These are phyloP conservation scores for Microchirus variegatus DNA, from an alignment of 2,797 vertebrate genomes.

Conservation along the genomic window DNA sequence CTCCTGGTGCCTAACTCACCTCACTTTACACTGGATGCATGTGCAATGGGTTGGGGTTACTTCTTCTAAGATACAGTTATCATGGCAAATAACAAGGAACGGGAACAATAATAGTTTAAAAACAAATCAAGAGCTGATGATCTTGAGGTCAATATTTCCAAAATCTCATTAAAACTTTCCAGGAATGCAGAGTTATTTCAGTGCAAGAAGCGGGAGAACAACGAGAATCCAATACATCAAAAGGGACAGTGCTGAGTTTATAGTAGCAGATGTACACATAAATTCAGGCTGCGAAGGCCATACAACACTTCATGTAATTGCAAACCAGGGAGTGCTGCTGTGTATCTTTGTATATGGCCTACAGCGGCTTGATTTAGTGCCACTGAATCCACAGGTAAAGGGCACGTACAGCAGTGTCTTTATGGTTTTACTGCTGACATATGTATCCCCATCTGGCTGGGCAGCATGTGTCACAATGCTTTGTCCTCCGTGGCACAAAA, in stretches of 20 bases:
- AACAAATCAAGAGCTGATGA: constrained; percentile 10
- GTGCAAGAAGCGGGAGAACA: background rate
- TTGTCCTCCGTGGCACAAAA: constrained; percentile 22
- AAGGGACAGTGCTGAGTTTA: constrained; percentile 13
- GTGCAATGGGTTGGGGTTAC: no score
- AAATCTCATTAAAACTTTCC: constrained; percentile 38
- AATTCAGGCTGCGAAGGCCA: constrained; percentile 35
- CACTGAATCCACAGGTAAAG: constrained; percentile 44
- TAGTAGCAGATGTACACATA: constrained; percentile 17
- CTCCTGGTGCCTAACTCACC: constrained; percentile 17
- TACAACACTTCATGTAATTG: constrained; percentile 13
- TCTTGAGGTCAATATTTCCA: constrained; percentile 8
- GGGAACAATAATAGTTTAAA: no score
- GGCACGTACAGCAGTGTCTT: constrained; percentile 28
- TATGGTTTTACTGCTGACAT: constrained; percentile 55
- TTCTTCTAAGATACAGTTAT: no score
- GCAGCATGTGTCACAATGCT: constrained; percentile 10
- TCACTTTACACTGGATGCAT: no score
- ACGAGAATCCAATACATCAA: constrained; percentile 28
- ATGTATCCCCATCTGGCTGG: constrained; percentile 60
- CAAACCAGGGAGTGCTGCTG: constrained; percentile 1
- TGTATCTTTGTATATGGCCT: constrained; percentile 16
- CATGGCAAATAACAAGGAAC: no score
- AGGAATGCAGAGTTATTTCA: constrained; percentile 19
- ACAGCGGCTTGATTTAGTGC: constrained; percentile 43